Evolutionary conservation across 2,888 invertebrate genomes (phyloP), one percentile per base, ranked within the genome.

Genomic region (Xanthorhoe spadicearia): DNA sequence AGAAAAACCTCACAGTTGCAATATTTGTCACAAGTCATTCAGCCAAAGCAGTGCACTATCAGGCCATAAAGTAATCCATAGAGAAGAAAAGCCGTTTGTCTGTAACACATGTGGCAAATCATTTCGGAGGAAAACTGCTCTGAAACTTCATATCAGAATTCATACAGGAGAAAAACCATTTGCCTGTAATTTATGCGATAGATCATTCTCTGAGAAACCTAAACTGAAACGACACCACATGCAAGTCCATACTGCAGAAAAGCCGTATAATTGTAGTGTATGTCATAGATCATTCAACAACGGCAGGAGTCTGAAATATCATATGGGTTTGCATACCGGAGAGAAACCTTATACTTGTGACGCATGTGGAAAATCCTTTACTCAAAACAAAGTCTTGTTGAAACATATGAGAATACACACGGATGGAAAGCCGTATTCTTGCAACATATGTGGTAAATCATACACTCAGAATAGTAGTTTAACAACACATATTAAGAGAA

Each of bases 271-370:
- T 1, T 65, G 65, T 23, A 46, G 46, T n/a, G 48, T 65, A 5
- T 65, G 65, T 48, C 19, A 57, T n/a, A 61, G 56, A 35, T 52
- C 61, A 15, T 65, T 65, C 52, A 56, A 49, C 35, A 19, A 65
- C 15, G 57, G 35, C 17, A 52, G 56, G n/a, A 61, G 52, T 56
- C 48, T 65, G 32, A 56, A 38, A 7, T 57, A 61, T 18, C 65
- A 65, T 50, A 66, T 66, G 66, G 57, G 61, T 46, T 18, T 66
- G 52, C 66, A 66, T 18, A 66, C 61, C 1, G 66, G 66, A 23
- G 56, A 61, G 28, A 66, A 66, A 49, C 64, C 64, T 9, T 63
- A 63, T 46, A 52, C 61, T 1, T 66, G 66, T n/a, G 61, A 9
- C 46, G 51, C 59, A 13, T 66, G 66, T 43, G 55, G 55, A 15